A percentile compares a stretch with the other conserved stretches of the same genome.
Evolutionary conservation across 30 jellyfish, hydroid and myxozoan species (phyloP).

Genomic region (Aurelia aurita): DNA sequence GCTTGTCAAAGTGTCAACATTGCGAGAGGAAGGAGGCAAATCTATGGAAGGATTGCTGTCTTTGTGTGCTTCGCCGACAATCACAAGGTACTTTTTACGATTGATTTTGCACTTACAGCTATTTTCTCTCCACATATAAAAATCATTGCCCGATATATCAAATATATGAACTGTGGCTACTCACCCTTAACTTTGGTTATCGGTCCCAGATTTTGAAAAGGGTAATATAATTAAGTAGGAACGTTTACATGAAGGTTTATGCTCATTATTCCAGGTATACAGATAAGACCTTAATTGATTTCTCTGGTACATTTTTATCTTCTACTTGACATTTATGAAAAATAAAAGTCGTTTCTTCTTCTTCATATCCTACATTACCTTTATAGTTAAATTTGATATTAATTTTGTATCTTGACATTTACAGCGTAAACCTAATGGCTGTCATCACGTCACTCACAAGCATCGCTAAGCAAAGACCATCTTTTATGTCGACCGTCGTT

Average conservation of each 20-base stretch:
- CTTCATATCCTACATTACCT: too few relatives aligned
- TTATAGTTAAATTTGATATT: neutral
- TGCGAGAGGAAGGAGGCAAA: constrained; percentile 89
- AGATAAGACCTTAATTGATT: too few relatives aligned
- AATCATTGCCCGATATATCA: neutral
- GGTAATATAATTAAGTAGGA: too few relatives aligned
- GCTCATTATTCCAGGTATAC: too few relatives aligned
- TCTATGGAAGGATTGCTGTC: constrained; percentile 91
- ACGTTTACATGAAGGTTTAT: too few relatives aligned
- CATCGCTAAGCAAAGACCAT: constrained; percentile 93
- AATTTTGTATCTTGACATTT: neutral
- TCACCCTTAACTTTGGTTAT: too few relatives aligned
- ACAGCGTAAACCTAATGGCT: constrained; percentile 97
- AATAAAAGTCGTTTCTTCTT: too few relatives aligned
- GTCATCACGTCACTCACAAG: constrained; percentile 89
- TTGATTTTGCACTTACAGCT: neutral
- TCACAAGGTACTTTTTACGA: constrained; percentile 69
- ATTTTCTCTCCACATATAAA: neutral
- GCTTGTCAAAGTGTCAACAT: constrained; percentile 77
- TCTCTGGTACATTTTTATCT: too few relatives aligned
- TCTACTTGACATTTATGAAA: too few relatives aligned
- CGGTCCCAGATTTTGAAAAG: too few relatives aligned
- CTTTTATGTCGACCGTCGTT: constrained; percentile 87
- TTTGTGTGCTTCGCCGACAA: constrained; percentile 91
- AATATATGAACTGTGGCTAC: neutral